These are phyloP conservation scores for Macaria liturata DNA, from an alignment of 2,888 invertebrate species.

Conservation along the genomic window DNA sequence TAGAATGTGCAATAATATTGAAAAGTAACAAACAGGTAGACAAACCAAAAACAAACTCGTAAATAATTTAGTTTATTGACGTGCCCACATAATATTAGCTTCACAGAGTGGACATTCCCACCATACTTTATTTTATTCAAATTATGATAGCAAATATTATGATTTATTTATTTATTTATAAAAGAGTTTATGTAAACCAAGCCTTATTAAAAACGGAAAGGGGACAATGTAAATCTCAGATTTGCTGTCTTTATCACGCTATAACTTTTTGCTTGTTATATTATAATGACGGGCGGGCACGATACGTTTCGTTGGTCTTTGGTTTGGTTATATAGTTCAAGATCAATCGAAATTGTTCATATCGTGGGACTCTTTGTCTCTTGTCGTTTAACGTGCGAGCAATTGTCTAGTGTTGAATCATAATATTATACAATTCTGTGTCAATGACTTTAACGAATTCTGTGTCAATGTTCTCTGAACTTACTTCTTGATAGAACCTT, in stretches of 20 bases:
- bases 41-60: too few species aligned
- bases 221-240: constrained; percentile 4
- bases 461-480: constrained; percentile 15
- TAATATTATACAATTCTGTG: constrained; percentile 22
- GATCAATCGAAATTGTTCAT: constrained; percentile 26
- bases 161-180: too few species aligned
- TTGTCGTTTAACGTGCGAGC: constrained; percentile 20
- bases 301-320: constrained; percentile 26
- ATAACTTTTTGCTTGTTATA: constrained; percentile 23
- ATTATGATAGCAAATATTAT: too few species aligned
- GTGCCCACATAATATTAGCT: too few species aligned
- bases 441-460: constrained; percentile 19
- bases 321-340: constrained; percentile 28
- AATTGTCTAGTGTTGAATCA: constrained; percentile 20
- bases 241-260: constrained; percentile 24
- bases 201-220: constrained; percentile 7
- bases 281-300: constrained; percentile 33
- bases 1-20: too few species aligned
- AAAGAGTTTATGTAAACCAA: too few species aligned
- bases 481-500: not conserved
- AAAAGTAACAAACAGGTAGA: too few species aligned
- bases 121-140: too few species aligned
- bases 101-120: too few species aligned
- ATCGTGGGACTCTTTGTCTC: constrained; percentile 23
- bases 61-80: too few species aligned